phyloP scores from a whole-genome alignment of 2,888 invertebrate species.

The Drosophila meridiana region DNA sequence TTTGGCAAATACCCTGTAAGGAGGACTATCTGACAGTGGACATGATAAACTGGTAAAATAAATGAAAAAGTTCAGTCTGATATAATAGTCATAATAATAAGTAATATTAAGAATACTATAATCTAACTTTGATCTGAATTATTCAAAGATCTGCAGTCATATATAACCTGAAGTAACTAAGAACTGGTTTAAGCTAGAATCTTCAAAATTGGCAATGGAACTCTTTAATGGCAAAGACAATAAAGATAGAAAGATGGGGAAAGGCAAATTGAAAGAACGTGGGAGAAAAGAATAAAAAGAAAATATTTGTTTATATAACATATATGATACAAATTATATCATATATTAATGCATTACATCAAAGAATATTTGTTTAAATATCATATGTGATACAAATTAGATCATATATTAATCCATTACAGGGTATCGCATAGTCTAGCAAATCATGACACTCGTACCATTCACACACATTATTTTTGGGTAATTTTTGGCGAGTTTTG shows the following conservation, averaged over 20 bases:
- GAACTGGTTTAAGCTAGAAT: too few relatives aligned
- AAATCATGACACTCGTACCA: neutral
- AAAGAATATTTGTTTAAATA: too few relatives aligned
- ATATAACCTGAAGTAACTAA: too few relatives aligned
- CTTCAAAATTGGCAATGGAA: too few relatives aligned
- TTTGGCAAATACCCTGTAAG: conserved; percentile 12
- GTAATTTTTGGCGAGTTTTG: conserved; percentile 39
- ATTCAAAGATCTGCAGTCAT: too few relatives aligned
- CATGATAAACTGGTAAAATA: neutral
- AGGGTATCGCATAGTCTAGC: neutral
- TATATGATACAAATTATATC: neutral
- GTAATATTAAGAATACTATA: too few relatives aligned
- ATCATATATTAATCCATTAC: neutral
- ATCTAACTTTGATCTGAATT: too few relatives aligned
- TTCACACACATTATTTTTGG: conserved; percentile 1
- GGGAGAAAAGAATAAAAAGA: too few relatives aligned
- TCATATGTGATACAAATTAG: neutral
- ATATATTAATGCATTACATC: neutral
- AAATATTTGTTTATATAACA: too few relatives aligned
- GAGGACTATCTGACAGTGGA: neutral
- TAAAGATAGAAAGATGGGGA: too few relatives aligned
- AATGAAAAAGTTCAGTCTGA: neutral
- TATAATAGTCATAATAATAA: neutral
- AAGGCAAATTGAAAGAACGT: too few relatives aligned
- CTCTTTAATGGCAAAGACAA: too few relatives aligned